Base-by-base conservation (phyloP, 2,888 invertebrate genomes). In the Loripinus fragilis region DNA sequence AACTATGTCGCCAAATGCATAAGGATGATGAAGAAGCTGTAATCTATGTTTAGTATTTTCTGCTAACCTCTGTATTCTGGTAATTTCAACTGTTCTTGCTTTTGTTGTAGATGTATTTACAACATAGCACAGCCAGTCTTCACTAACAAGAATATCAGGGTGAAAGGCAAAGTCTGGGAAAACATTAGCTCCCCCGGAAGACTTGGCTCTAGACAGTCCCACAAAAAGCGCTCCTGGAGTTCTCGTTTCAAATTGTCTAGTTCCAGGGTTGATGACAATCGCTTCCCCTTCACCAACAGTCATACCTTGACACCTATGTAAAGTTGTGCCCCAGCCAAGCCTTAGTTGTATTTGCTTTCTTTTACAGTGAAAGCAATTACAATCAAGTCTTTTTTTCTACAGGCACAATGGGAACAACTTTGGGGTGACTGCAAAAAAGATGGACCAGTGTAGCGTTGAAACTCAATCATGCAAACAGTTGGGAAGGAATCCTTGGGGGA, bases 221-320 rank as follows among this genome's bases (percentile, higher is more conserved):
- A 85, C 85, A 85, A 80, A 85, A 20, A 86, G 28, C 15, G 82
- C 83, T 20, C 84, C 78, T 10, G 86, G 80, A 55, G 69, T 80
- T 52, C 64, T 72, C 5, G 81, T 72, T 45, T 86, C 80, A 71
- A 85, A 86, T 17, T 15, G 17, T 23, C 38, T 77, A 28, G 74
- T 69, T 41, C 83, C 82, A 30, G 85, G 83, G 48, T 85, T 71
- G 17, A 85, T 87, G 15, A 85, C 64, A 55, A 85, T 83, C 12
- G 71, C 2, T 66, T 87, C 80, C 7, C 78, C 81, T 17, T 74
- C 8, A 5, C 85, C 87, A 41, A 86, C 85, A 2, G 87, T 86
- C 86, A 87, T 86, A 0, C 87, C 85, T 66, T 87, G 86, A 65
- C 87, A 86, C 10, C 66, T 38, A 41, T 87, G 86, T 15, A 85